These are phyloP conservation scores for Illadopsis cleaveri DNA, from an alignment of 2,113 vertebrate species.

Conservation along the genomic window DNA sequence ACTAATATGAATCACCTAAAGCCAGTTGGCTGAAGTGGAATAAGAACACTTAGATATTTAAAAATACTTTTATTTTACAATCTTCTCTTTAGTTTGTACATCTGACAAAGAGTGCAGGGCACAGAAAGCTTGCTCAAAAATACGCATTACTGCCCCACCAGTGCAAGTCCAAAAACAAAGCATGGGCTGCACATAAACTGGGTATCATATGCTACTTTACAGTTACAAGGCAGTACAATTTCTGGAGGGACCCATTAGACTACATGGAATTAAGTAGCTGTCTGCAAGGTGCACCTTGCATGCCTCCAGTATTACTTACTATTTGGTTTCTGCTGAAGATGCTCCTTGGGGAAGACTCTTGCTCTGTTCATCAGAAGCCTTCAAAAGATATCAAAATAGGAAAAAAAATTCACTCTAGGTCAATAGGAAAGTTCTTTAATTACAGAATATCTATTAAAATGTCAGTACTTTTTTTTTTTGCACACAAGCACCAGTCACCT, in stretches of 20 bases:
- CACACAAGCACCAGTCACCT: background rate
- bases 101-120: background rate
- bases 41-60: background rate
- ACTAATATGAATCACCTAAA: background rate
- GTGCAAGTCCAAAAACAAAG: background rate
- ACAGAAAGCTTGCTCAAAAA: background rate
- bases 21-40: background rate
- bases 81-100: background rate
- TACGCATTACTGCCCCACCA: background rate
- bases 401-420: background rate
- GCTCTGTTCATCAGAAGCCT: background rate
- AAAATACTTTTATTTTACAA: background rate
- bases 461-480: background rate
- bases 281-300: background rate
- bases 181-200: background rate
- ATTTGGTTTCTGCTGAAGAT: background rate
- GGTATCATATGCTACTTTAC: background rate
- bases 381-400: background rate
- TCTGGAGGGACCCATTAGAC: background rate
- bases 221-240: background rate
- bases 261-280: accelerated
- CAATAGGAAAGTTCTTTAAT: background rate
- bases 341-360: background rate
- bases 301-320: background rate
- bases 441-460: background rate